Evolutionary conservation across 2,888 invertebrate species (phyloP).

Genomic region (Boloria euphrosyne): DNA sequence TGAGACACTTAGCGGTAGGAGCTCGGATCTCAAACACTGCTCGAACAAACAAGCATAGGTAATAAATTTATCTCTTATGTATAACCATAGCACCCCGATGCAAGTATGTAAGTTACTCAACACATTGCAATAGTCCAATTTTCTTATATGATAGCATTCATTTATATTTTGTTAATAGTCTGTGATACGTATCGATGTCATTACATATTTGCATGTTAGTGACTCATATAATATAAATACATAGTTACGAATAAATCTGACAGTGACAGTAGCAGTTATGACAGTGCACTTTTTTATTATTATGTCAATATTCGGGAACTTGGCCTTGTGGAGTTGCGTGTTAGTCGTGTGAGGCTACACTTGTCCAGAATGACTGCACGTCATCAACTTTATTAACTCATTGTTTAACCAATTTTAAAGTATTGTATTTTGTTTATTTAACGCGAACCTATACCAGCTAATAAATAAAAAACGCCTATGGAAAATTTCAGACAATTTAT

Average conservation of each 20-base stretch:
- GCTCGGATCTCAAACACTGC: conserved; percentile 60
- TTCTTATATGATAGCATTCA: conserved; percentile 71
- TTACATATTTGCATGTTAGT: conserved; percentile 83
- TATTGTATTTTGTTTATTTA: conserved; percentile 34
- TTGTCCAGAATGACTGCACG: conserved; percentile 72
- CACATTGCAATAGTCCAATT: conserved; percentile 63
- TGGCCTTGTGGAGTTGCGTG: conserved; percentile 83
- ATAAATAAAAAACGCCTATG: conserved; percentile 67
- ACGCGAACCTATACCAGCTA: conserved; percentile 60
- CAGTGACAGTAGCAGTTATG: conserved; percentile 80
- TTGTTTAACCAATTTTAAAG: conserved; percentile 41
- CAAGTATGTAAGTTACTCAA: conserved; percentile 80
- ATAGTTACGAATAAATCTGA: conserved; percentile 80
- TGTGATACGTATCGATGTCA: conserved; percentile 71
- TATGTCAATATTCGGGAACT: conserved; percentile 78
- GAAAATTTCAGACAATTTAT: conserved; percentile 79
- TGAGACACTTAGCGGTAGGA: conserved; percentile 45
- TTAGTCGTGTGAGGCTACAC: conserved; percentile 81
- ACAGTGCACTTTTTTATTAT: conserved; percentile 76
- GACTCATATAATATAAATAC: conserved; percentile 82
- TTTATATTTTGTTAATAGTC: conserved; percentile 69
- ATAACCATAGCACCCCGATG: conserved; percentile 82
- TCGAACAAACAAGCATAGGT: conserved; percentile 74
- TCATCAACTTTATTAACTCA: conserved; percentile 79
- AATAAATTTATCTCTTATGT: conserved; percentile 77